These are phyloP conservation scores for Drosophila basisetae DNA, from an alignment of 2,888 invertebrate species.

Conservation along the genomic window DNA sequence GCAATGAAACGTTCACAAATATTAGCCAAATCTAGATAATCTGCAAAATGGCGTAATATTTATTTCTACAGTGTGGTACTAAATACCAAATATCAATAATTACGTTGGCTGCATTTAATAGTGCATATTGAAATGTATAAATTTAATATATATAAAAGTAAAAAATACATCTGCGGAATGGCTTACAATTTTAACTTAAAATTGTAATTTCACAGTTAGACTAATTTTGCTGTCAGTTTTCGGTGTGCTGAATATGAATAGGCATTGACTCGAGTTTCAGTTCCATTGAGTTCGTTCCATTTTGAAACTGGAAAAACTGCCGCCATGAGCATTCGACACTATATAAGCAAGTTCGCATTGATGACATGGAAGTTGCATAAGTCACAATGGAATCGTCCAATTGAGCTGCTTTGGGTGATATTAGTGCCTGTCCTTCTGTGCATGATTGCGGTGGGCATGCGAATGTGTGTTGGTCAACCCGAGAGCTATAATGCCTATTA, in stretches of 20 bases:
- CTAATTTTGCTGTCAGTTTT: background rate
- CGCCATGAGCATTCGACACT: slow-evolving; percentile 52
- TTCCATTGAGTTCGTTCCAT: background rate
- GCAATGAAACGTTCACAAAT: slow-evolving; percentile 9
- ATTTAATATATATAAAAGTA: background rate
- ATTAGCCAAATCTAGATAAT: background rate
- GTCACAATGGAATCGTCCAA: slow-evolving; percentile 46
- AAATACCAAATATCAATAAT: slow-evolving; percentile 2
- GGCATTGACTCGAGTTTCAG: background rate
- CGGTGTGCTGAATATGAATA: background rate
- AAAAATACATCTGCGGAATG: background rate
- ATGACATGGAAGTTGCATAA: slow-evolving; percentile 61
- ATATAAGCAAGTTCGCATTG: slow-evolving; percentile 44
- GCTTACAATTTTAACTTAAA: background rate
- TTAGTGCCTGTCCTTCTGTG: slow-evolving; percentile 38
- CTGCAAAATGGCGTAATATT: background rate
- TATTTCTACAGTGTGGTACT: background rate
- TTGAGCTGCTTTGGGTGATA: slow-evolving; percentile 47
- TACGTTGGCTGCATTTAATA: background rate
- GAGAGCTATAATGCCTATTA: slow-evolving; percentile 12
- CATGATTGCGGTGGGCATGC: slow-evolving; percentile 35
- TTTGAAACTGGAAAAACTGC: background rate
- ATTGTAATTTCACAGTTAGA: background rate
- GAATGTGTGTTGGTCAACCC: slow-evolving; percentile 4
- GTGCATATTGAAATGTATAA: background rate